Conservation (phyloP, 2,888 invertebrate genomes). For the Acholoe squamosa region DNA sequence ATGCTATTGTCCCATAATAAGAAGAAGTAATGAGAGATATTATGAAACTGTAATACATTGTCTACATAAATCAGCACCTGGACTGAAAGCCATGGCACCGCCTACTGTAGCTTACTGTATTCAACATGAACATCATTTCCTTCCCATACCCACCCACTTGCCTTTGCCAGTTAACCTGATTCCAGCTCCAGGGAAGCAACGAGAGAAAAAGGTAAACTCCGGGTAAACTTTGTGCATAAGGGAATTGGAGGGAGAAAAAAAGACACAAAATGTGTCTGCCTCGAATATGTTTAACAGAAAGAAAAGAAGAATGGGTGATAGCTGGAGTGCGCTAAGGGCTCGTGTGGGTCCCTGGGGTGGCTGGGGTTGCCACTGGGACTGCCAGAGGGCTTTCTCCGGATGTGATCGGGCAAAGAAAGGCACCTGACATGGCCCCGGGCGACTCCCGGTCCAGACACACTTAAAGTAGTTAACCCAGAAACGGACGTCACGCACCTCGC, state of each 20-base stretch:
- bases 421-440: not conserved
- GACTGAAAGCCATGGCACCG: not conserved
- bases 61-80: not conserved
- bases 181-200: not conserved
- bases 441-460: not conserved
- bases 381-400: slow-evolving; percentile 29
- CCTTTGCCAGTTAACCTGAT: slow-evolving; percentile 9
- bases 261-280: not conserved
- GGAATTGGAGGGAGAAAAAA: not conserved
- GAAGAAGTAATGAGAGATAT: not conserved
- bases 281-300: not conserved
- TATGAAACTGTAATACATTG: not conserved
- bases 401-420: slow-evolving; percentile 33
- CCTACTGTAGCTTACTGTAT: not conserved
- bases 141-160: not conserved
- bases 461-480: slow-evolving; percentile 36
- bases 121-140: too few relatives aligned
- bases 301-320: not conserved
- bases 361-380: not conserved
- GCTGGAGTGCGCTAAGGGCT: not conserved
- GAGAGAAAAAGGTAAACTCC: not conserved
- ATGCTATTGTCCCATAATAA: not conserved
- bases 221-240: not conserved
- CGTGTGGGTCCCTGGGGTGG: not conserved
- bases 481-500: slow-evolving; percentile 14